Evolutionary conservation across 2,888 invertebrate genomes (phyloP), one percentile per base, ranked within the genome.

Genomic region (Choristoneura rosaceana): DNA sequence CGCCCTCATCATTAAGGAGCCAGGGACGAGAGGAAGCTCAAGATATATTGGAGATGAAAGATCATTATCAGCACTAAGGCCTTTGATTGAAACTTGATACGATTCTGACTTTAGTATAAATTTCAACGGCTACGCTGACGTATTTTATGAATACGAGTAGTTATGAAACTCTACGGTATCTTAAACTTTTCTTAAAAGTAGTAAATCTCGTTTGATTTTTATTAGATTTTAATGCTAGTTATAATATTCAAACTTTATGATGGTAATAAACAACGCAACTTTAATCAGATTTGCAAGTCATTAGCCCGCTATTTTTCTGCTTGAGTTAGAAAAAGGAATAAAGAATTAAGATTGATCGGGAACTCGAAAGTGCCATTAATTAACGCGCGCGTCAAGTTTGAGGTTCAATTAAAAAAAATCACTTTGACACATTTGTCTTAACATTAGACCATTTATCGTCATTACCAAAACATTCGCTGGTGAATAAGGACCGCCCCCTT

Each of bases 1-100:
- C 59, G 55, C 52, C 61, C 70, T 41, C 52, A 47, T 59, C 43
- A 59, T 71, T 71, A 64, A 63, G 64, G 7, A 50, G 67, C 47
- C 15, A 55, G 38, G 69, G 67, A 61, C 61, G 62, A 34, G 45
- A 52, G 59, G 62, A 61, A 74, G 76, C 45, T 71, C 76, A 71
- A 45, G 15, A 62, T 76, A 71, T 10, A 62, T 58, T 77, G 74
- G 76, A 71, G 75, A 71, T 73, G 74, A 74, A 70, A 79, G 81
- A 84, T 84, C 73, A 80, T 84, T 83, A 88, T 87, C 87, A 79
- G 76, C 73, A 75, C 74, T 65, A 78, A 78, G 82, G 82, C 81
- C 67, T 87, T 79, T 87, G 86, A 88, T 89, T 88, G 90, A 86
- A 90, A 90, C 80, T 79, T 83, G 88, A 90, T 90, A 86, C 71